A percentile compares a stretch with the other conserved stretches of the same genome.
phyloP scores from a whole-genome alignment of 2,113 vertebrate genomes.

The Proteles cristata region DNA sequence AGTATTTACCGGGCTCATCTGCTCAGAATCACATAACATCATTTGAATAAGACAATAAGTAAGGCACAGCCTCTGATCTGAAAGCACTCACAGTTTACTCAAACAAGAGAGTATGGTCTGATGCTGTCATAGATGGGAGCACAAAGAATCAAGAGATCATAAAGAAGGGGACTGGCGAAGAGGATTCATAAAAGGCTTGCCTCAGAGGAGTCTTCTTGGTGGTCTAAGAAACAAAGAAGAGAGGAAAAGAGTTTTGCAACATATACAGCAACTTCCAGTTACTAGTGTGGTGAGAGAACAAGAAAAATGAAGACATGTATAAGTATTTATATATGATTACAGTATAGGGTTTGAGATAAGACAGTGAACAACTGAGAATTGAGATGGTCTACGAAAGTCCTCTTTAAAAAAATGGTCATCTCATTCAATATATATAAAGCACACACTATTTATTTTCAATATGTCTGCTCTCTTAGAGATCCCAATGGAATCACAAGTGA shows the following conservation, averaged over 20 bases:
- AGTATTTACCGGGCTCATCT: neutral
- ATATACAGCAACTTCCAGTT: neutral
- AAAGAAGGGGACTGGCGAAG: neutral
- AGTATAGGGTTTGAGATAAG: neutral
- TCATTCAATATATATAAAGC: neutral
- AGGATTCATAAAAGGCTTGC: neutral
- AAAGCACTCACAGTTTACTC: neutral
- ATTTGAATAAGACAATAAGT: neutral
- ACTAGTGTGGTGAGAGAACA: neutral
- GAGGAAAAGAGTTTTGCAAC: neutral
- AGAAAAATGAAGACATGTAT: neutral
- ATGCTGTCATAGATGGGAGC: neutral
- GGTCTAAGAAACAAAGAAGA: neutral
- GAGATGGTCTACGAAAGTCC: neutral
- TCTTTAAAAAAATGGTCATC: neutral
- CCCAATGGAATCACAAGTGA: neutral
- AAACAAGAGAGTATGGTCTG: neutral
- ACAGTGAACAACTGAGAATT: neutral
- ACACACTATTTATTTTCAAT: neutral
- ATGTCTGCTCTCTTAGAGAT: neutral
- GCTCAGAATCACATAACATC: neutral
- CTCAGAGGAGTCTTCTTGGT: neutral
- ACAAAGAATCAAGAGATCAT: neutral
- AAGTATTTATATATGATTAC: neutral
- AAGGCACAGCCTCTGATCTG: neutral